Base-by-base conservation (phyloP, 1,140 invertebrate species). In the Sogatella furcifera region DNA sequence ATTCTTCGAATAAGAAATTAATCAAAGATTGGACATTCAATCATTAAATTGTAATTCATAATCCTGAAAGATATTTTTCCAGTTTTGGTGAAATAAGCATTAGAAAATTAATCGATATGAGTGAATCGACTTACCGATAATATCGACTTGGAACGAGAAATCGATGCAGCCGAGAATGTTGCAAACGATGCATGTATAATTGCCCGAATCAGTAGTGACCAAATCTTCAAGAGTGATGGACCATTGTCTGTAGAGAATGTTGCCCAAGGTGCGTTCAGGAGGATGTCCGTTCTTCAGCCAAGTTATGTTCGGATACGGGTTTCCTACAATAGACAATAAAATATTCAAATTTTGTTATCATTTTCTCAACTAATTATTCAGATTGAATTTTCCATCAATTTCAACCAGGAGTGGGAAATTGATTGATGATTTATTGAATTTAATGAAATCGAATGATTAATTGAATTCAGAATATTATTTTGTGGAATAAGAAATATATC, bases 181-280 rank as follows among this genome's bases (percentile, higher is more conserved):
- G 74, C 85, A 88, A 6, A 92, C 84, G 24, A 84, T 75, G 68
- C 93, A 96, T 0, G 86, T 92, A 69, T 95, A 96, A 66, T 89
- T 86, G 19, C 89, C 91, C 46, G 80, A 81, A 66, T 95, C 92
- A 11, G 81, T 75, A 2, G 83, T 82, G 0, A 88, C 81, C 5
- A 89, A 70, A 69, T 91, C 88, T 65, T 90, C 86, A 62, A 92
- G 70, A 6, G 74, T 77, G 13, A 92, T 73, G 0, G 78, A 78
- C 84, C 85, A 89, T 64, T 83, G 84, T n/a, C 71, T 73, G 61
- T 76, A 77, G 8, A 78, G 72, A 0, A 83, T 76, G 5, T 77
- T 73, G 11, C 84, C 86, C 28, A 86, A 71, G 28, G 76, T 73
- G 14, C 86, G 73, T 10, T 74, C 71, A 44, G 81, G 79, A 11